Conservation (phyloP, 2,797 vertebrate genomes). For the Xiphorhynchus erythropygius region DNA sequence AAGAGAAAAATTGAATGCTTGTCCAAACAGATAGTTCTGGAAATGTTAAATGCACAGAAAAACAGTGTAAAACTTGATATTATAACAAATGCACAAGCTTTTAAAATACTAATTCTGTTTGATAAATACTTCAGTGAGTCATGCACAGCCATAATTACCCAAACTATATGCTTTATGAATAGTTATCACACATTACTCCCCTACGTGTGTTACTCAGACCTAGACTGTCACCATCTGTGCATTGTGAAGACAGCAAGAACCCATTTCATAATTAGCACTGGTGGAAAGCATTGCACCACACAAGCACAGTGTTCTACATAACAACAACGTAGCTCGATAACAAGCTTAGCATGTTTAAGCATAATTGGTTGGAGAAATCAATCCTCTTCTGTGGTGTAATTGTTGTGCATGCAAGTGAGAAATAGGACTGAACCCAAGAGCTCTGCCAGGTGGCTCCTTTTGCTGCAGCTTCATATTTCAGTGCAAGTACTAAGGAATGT, state of each 20-base stretch:
- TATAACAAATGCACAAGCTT: background rate
- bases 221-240: slow-evolving; percentile 26
- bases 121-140: background rate
- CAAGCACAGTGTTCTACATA: background rate
- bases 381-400: background rate
- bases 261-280: background rate
- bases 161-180: background rate
- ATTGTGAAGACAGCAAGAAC: slow-evolving; percentile 1
- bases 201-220: background rate
- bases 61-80: background rate
- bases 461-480: background rate
- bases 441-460: background rate
- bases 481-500: background rate
- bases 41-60: background rate
- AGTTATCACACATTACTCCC: background rate
- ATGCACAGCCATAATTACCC: background rate
- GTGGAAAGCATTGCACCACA: background rate
- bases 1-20: background rate
- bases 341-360: slow-evolving; percentile 48
- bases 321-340: background rate
- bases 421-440: background rate
- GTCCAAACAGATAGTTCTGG: background rate
- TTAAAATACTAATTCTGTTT: background rate
- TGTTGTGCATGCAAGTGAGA: background rate
- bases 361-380: slow-evolving; percentile 47